Evolutionary conservation across 1,140 invertebrate species (phyloP).

Genomic region (Drosophila saltans): DNA sequence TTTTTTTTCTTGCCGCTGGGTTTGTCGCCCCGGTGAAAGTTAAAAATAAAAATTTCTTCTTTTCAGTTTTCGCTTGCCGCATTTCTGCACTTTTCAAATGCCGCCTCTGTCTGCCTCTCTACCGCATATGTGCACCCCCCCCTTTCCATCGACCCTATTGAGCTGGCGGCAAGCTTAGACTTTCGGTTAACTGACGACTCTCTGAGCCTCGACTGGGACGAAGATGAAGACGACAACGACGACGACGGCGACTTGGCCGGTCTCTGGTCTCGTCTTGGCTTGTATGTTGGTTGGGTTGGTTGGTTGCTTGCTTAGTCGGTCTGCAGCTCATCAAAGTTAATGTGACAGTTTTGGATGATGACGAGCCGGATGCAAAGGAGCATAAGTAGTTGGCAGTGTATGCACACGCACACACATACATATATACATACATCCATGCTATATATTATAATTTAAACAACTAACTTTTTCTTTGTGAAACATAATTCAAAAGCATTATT

Average conservation of each 20-base stretch:
- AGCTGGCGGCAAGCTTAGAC: conserved; percentile 45
- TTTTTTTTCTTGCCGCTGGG: conserved; percentile 41
- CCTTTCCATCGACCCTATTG: conserved; percentile 4
- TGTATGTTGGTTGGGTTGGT: neutral
- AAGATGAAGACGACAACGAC: too few species aligned
- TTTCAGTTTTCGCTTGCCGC: conserved; percentile 63
- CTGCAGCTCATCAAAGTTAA: conserved; percentile 74
- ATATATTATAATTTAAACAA: neutral
- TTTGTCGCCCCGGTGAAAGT: conserved; percentile 56
- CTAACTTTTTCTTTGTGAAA: conserved; percentile 1
- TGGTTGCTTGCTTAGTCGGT: conserved; percentile 17
- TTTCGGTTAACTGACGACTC: conserved; percentile 46
- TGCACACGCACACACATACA: neutral
- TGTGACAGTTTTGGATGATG: conserved; percentile 70
- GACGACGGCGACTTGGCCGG: neutral
- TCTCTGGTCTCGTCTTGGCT: conserved; percentile 11
- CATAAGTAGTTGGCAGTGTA: neutral
- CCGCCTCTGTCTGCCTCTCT: conserved; percentile 4
- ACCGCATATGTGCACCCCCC: too few species aligned
- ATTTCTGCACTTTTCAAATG: conserved; percentile 65
- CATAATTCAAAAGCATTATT: neutral
- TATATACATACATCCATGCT: neutral
- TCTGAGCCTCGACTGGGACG: conserved; percentile 17
- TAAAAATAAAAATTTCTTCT: conserved; percentile 64
- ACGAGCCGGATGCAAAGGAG: conserved; percentile 45